phyloP scores from a whole-genome alignment of 2,888 invertebrate genomes.

The Dryocosmus kuriphilus region DNA sequence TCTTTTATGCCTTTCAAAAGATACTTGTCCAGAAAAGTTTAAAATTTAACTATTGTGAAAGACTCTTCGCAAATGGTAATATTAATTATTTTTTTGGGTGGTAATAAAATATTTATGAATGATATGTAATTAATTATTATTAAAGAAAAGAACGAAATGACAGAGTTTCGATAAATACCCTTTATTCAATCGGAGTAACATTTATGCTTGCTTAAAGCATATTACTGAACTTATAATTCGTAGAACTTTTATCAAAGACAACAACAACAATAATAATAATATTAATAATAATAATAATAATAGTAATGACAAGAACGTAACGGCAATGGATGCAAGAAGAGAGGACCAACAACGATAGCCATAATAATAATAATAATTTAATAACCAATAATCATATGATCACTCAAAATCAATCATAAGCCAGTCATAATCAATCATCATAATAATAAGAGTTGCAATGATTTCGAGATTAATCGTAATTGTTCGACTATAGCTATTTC shows the following conservation, averaged over 20 bases:
- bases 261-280: slow-evolving; percentile 67
- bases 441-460: slow-evolving; percentile 58
- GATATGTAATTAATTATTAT: not conserved
- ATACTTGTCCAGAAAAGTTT: too few relatives aligned
- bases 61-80: too few relatives aligned
- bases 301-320: slow-evolving; percentile 62
- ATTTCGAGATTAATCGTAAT: slow-evolving; percentile 59
- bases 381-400: slow-evolving; percentile 48
- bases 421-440: slow-evolving; percentile 22
- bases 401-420: slow-evolving; percentile 48
- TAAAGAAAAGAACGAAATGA: not conserved
- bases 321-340: slow-evolving; percentile 46
- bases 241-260: slow-evolving; percentile 75
- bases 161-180: slow-evolving; percentile 76
- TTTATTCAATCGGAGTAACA: slow-evolving; percentile 78
- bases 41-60: too few relatives aligned
- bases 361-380: slow-evolving; percentile 42
- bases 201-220: slow-evolving; percentile 77
- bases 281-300: slow-evolving; percentile 56
- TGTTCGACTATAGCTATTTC: slow-evolving; percentile 56
- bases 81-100: too few relatives aligned
- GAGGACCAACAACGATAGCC: not conserved
- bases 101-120: too few relatives aligned
- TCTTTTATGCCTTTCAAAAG: too few relatives aligned
- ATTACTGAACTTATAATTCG: slow-evolving; percentile 75